phyloP scores from a whole-genome alignment of 1,140 invertebrate genomes.

The Orius insidiosus region DNA sequence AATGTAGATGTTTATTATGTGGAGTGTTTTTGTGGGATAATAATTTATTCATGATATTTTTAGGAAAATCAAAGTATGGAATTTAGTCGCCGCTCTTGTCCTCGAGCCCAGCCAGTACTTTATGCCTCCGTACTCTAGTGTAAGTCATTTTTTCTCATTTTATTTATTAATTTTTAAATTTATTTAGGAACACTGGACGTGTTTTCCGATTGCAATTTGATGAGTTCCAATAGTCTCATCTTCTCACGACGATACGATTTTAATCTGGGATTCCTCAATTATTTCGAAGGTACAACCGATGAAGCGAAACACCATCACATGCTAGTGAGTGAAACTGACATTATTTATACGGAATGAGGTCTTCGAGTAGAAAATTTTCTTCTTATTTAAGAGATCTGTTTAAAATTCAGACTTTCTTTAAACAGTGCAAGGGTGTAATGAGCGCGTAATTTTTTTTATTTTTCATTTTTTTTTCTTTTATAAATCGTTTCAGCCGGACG shows the following conservation, averaged over 20 bases:
- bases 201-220: conserved; percentile 99
- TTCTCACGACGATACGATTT: conserved; percentile 99
- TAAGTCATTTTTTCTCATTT: conserved; percentile 34
- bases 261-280: conserved; percentile 98
- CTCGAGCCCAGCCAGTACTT: conserved; percentile 74
- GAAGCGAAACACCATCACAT: too few species aligned
- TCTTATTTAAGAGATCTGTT: too few species aligned
- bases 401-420: too few species aligned
- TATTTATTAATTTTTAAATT: conserved; percentile 1
- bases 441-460: too few species aligned
- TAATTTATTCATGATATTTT: conserved; percentile 24
- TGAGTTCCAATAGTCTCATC: conserved; percentile 99
- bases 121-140: conserved; percentile 93
- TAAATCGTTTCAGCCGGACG: too few species aligned
- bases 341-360: too few species aligned
- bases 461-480: too few species aligned
- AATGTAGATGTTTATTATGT: too few species aligned
- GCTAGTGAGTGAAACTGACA: too few species aligned
- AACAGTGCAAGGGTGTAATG: too few species aligned
- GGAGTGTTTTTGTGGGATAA: too few species aligned
- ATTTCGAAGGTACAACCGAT: background rate
- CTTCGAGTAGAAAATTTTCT: too few species aligned
- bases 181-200: conserved; percentile 94
- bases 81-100: conserved; percentile 88
- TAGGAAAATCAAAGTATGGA: conserved; percentile 99